Evolutionary conservation across 2,888 invertebrate genomes (phyloP), one percentile per base, ranked within the genome.

Genomic region (Sialis lutaria): DNA sequence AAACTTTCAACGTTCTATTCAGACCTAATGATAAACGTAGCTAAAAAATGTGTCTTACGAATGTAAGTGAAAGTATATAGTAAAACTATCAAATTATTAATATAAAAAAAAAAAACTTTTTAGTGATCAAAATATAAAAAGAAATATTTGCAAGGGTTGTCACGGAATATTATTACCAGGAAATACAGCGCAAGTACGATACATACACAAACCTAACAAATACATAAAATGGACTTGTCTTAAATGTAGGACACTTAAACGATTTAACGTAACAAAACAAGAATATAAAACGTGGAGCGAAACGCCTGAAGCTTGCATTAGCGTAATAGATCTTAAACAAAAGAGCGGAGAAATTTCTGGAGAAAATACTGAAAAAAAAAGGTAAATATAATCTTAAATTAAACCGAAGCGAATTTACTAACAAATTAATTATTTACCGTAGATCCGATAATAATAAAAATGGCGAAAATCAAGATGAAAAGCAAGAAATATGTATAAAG

Each of bases 61-160:
- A 57, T 66, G 60, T 64, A 55, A 59, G 55, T 49, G 12, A 30
- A n/a, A 6, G 6, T 32, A 22, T 31, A 10, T 42, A 31, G n/a
- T 44, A 33, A 33, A 9, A 8, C 10, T 33, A 6, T 1, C 13
- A 45, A 31, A 30, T 12, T 13, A 31, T 30, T 40, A n/a, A n/a
- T n/a, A 5, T 47, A 30, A 10, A 13, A 12, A n/a, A 12, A 35
- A 37, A n/a, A 3, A 5, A 39, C 50, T 50, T 40, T 44, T 48
- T 51, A 72, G 72, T 53, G 72, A 70, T 51, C 64, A 68, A 5
- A 59, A 65, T 48, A 56, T 74, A 33, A 74, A 74, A 57, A 59
- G 71, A 51, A 67, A 64, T 2, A 62, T 74, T 42, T 74, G 74
- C 51, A 74, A 74, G 60, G 57, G 58, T 10, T 74, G 74, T 53